A percentile compares a stretch with the other conserved stretches of the same genome.
Evolutionary conservation across 2,113 vertebrate genomes (phyloP).

Genomic region (Elephas maximus): DNA sequence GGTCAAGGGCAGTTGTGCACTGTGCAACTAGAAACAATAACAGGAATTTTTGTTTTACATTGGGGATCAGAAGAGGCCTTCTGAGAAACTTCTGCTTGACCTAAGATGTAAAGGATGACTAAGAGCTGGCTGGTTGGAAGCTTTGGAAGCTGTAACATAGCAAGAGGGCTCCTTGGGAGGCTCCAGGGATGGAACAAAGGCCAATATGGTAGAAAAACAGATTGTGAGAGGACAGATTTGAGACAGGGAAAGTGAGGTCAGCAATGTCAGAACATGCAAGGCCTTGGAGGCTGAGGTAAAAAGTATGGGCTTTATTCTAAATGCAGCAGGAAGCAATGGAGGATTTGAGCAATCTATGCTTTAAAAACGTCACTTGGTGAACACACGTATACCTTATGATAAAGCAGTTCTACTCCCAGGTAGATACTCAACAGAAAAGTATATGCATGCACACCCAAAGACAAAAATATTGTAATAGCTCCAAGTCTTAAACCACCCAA

Average conservation of each 20-base stretch:
- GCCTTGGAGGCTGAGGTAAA: background rate
- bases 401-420: background rate
- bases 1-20: background rate
- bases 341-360: background rate
- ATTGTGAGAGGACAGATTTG: background rate
- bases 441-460: background rate
- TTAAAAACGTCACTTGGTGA: background rate
- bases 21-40: background rate
- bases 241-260: background rate
- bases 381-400: background rate
- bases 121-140: background rate
- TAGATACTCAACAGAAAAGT: background rate
- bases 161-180: background rate
- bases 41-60: background rate
- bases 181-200: background rate
- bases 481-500: background rate
- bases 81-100: slow-evolving; percentile 3
- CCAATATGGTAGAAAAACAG: background rate
- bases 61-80: background rate
- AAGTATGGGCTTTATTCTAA: background rate
- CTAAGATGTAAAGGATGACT: background rate
- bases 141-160: background rate
- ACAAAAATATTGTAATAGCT: background rate
- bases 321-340: background rate
- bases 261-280: fast-evolving